phyloP scores from a whole-genome alignment of 2,113 vertebrate species.

The Calyptomena viridis region DNA sequence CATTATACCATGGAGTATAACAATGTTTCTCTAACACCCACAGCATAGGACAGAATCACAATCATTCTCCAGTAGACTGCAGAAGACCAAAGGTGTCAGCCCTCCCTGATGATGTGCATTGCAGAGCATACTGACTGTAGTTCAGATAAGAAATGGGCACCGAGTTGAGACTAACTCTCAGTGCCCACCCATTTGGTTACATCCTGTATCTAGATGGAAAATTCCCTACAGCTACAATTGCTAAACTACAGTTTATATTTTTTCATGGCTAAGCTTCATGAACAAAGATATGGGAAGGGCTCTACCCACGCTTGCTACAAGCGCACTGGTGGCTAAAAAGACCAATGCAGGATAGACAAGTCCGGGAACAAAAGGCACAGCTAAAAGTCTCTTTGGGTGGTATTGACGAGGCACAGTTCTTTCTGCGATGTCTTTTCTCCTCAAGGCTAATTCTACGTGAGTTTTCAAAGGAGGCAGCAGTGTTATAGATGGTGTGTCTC shows the following conservation, averaged over 20 bases:
- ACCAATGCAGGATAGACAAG: too few species aligned
- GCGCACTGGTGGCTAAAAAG: too few species aligned
- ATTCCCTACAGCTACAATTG: neutral
- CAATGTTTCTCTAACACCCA: neutral
- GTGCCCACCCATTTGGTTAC: neutral
- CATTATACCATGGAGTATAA: neutral
- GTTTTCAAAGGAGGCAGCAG: too few species aligned
- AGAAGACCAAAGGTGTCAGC: neutral
- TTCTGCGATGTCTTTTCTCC: too few species aligned
- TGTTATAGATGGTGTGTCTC: too few species aligned
- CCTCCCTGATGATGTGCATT: neutral
- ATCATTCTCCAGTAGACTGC: neutral
- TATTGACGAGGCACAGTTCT: too few species aligned
- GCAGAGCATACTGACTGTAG: neutral
- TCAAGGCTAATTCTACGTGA: too few species aligned
- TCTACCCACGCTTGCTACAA: too few species aligned
- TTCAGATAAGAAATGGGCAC: neutral
- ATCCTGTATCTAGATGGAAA: neutral
- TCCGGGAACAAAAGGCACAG: too few species aligned
- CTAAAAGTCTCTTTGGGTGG: too few species aligned
- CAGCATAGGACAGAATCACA: neutral
- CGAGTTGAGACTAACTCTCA: neutral
- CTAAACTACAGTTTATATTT: neutral
- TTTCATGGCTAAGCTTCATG: too few species aligned
- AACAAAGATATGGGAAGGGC: too few species aligned